Percentiles rank a stretch among this genome's conserved stretches.
Conservation (phyloP, 2,888 invertebrate genomes). For the Maniola hyperantus region DNA sequence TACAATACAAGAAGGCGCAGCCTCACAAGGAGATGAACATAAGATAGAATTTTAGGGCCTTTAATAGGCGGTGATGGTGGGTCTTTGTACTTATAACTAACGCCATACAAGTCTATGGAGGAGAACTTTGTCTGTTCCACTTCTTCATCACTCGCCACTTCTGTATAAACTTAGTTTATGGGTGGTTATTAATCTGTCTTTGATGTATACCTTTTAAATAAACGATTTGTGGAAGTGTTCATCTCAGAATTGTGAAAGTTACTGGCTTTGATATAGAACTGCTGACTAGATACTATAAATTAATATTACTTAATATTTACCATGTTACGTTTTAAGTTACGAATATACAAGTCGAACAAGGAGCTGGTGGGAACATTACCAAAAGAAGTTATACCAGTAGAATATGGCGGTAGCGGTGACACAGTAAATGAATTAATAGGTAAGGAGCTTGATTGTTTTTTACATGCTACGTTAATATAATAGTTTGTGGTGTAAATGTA, state of each 20-base stretch:
- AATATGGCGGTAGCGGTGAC: conserved; percentile 86
- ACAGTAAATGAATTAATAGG: conserved; percentile 77
- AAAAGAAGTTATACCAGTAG: conserved; percentile 82
- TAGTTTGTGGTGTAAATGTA: too few relatives aligned
- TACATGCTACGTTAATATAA: too few relatives aligned
- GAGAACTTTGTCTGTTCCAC: background rate
- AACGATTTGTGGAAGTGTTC: too few relatives aligned
- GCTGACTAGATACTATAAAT: background rate
- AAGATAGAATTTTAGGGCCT: too few relatives aligned
- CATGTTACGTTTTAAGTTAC: conserved; percentile 67
- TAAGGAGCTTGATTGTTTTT: conserved; percentile 46
- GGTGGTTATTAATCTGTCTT: too few relatives aligned
- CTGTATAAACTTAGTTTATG: too few relatives aligned
- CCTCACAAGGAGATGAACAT: too few relatives aligned
- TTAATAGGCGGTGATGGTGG: too few relatives aligned
- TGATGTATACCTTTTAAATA: too few relatives aligned
- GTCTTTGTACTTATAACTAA: background rate
- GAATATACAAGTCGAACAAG: conserved; percentile 78
- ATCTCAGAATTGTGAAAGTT: too few relatives aligned
- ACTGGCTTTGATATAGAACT: background rate
- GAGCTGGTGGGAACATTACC: conserved; percentile 82
- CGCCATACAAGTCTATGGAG: background rate
- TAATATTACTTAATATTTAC: background rate
- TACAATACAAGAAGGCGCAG: too few relatives aligned
- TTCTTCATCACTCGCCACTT: background rate